Evolutionary conservation across 2,797 vertebrate genomes (phyloP).

Genomic region (Pseudochirops cupreus): DNA sequence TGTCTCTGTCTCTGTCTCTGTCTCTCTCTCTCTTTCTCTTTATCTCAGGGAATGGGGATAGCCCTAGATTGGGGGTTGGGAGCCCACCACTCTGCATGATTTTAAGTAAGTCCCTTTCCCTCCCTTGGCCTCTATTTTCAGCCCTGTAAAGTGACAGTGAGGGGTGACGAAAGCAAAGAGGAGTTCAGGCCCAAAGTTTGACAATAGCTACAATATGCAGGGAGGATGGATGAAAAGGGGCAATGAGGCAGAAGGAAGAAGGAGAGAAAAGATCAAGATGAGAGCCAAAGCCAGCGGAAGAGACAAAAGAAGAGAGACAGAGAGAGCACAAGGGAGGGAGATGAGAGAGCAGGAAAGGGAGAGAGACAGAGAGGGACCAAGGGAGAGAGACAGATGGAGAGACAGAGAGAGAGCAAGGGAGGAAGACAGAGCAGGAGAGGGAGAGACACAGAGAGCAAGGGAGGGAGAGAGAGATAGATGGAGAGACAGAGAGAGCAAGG

Average conservation of each 20-base stretch:
- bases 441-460: not conserved
- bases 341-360: too few species aligned
- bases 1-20: too few species aligned
- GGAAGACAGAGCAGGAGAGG: not conserved
- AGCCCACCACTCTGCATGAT: not conserved
- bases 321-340: too few species aligned
- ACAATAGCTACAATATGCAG: not conserved
- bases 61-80: not conserved
- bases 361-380: not conserved
- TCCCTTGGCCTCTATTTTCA: not conserved
- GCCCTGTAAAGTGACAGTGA: not conserved
- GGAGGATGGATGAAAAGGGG: not conserved
- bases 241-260: not conserved
- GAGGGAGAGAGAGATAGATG: not conserved
- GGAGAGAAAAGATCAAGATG: not conserved
- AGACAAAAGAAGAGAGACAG: not conserved
- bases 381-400: not conserved
- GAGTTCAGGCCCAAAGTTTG: not conserved
- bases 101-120: not conserved
- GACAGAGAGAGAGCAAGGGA: not conserved
- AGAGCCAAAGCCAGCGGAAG: not conserved
- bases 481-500: fast-evolving
- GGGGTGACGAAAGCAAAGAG: not conserved
- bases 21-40: too few species aligned
- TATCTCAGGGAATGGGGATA: not conserved